Base-by-base conservation (phyloP, 2,797 vertebrate species). In the Lindbergichthys nudifrons region DNA sequence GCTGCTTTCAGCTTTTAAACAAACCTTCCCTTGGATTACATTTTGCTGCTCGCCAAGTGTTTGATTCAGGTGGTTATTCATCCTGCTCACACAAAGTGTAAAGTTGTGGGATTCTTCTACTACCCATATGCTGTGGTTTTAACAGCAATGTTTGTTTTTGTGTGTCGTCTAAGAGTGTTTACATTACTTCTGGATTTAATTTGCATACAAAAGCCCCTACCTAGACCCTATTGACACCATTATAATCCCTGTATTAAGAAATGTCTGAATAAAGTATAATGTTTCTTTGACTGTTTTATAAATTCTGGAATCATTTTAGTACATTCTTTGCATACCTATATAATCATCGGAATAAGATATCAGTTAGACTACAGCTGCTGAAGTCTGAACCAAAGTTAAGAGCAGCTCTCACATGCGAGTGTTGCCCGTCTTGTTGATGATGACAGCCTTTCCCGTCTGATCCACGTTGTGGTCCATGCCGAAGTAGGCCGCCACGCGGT, bases 391-490 rank as follows among this genome's bases (percentile, higher is more conserved):
- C 19, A 36, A 13, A 51, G 32, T 50, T 19, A 67, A 23, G 3
- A 66, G 42, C 3, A 18, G 23, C 18, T 83, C 95, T 95, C 80
- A 99, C 98, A 99, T 99, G 92, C 98, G 96, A 4, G 97, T 99
- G 95, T 97, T 99, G 90, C 96, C 95, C 2, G 98, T 99, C 92
- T 99, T 99, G 95, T 99, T 99, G 94, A 99, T 99, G 82, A 99
- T 99, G 85, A 99, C 98, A 0, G 98, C 98, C 92, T 99, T 99
- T 70, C 98, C 98, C 0, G 98, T 99, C 93, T 99, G 98, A 92
- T 99, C 98, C 86, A 99, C 98, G 26, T 99, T 99, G 93, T 99
- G 98, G 91, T 99, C 98, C 98, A 99, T 99, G 77, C 98, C 98
- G 1, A 99, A 99, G 86, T 99, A 99, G 42, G 98, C 98, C 26